Evolutionary conservation across 2,888 invertebrate species (phyloP), one percentile per base, ranked within the genome.

Genomic region (Eurytoma adleriae): DNA sequence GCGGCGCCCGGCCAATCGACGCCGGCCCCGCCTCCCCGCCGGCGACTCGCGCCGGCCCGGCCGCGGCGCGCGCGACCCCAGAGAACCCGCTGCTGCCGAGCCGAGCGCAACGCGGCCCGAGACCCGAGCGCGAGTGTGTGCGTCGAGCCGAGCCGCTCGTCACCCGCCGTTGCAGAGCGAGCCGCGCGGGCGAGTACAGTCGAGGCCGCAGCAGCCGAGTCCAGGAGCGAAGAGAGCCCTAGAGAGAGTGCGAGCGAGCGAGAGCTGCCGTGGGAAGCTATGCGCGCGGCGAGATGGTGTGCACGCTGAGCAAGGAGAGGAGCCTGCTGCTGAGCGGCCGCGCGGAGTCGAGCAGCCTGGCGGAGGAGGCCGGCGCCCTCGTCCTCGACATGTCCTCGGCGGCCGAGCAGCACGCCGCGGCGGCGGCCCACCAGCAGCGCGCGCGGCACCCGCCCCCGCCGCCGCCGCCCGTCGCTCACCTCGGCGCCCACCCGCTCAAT

Each of bases 251-350:
- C n/a, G 54, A 40, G 61, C 61, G 69, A 70, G 57, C n/a, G 40
- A 57, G 24, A 24, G 24, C 24, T 24, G 24, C 24, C 24, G 24
- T 24, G n/a, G 40, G 16, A 20, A 86, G 89, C 86, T 89, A 90
- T 90, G 90, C 89, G 85, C 86, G 87, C 85, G 87, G 89, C 90
- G 90, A 88, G 86, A 90, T 90, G 90, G 90, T 90, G 86, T 90
- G 90, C 89, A 90, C 89, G 86, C 85, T 90, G 90, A 90, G 90
- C 85, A 85, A 83, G 84, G 84, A 83, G 84, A 84, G 85, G 85
- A 85, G 85, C 83, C 40, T 40, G 40, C 76, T 82, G 80, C 76
- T 50, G 48, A 50, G 74, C 73, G 24, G 68, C 27, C 67, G 77
- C 27, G 82, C 69, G 67, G 76, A 78, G 85, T 85, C 81, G 82